Base-by-base conservation (phyloP, 2,113 vertebrate genomes). In the Pagrus major region DNA sequence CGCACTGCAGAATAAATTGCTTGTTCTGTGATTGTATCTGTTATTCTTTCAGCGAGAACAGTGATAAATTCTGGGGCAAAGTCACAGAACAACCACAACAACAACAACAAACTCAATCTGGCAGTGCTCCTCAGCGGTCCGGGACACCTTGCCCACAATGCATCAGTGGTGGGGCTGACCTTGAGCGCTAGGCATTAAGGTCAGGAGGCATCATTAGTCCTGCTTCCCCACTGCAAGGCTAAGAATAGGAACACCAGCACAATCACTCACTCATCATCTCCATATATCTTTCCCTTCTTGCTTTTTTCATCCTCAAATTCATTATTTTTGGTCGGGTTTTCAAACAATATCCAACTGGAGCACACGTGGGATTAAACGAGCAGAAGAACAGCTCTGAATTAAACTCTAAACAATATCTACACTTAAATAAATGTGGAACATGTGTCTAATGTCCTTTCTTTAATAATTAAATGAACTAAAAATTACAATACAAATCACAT, bases 21-120 rank as follows among this genome's bases (percentile, higher is more conserved):
- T 78, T 77, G 71, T 76, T 84, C 56, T 78, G 46, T 67, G 84
- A 83, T 78, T 85, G 76, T 84, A 85, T 88, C 83, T 83, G 65
- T 83, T 72, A 55, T 82, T 88, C 47, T 77, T 83, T 81, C 63
- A 86, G 74, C 66, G 70, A 44, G 64, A 89, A 82, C 71, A 60
- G 83, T 76, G 74, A 90, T 91, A 80, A 69, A 94, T 94, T 94
- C 82, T 89, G 89, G 86, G 84, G 77, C 91, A 94, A 94, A 93
- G 92, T 94, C 90, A 92, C 86, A 91, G 84, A 85, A 85, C n/a
- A 56, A 51, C 58, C 51, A 61, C 74, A 91, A 93, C 74, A 91
- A 93, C 71, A 85, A 89, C 86, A 85, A 84, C 89, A 89, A 89
- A 93, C 88, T 87, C 71, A 86, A 87, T 84, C 86, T 84, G 88